These are phyloP conservation scores for Eupithecia subfuscata DNA, from an alignment of 2,888 invertebrate species.

Conservation along the genomic window DNA sequence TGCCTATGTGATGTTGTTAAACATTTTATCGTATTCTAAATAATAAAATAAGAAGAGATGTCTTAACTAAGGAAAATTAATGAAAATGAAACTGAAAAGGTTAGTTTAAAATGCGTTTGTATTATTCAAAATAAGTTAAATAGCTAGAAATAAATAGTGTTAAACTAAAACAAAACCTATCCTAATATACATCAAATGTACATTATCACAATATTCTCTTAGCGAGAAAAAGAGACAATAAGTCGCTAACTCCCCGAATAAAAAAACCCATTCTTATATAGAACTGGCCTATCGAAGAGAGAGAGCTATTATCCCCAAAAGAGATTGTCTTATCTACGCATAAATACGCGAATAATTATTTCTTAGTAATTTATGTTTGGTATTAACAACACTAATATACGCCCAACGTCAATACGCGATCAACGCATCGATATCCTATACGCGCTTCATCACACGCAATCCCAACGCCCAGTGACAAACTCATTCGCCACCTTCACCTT, in stretches of 20 bases:
- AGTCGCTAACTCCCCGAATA: slow-evolving; percentile 71
- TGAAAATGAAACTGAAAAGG: slow-evolving; percentile 55
- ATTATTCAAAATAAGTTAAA: slow-evolving; percentile 60
- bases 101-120: slow-evolving; percentile 66
- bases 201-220: slow-evolving; percentile 55
- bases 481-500: slow-evolving; percentile 65
- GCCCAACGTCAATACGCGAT: slow-evolving; percentile 49
- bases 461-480: slow-evolving; percentile 60
- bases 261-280: slow-evolving; percentile 28
- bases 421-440: slow-evolving; percentile 47
- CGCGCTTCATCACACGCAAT: slow-evolving; percentile 38
- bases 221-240: slow-evolving; percentile 64
- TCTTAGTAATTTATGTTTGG: not conserved
- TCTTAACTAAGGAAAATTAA: slow-evolving; percentile 22
- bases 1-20: not conserved
- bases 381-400: not conserved
- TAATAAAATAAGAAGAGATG: not conserved
- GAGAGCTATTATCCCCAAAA: slow-evolving; percentile 76
- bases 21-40: not conserved
- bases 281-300: slow-evolving; percentile 58
- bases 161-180: slow-evolving; percentile 29
- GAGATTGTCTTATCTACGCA: slow-evolving; percentile 14
- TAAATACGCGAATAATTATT: slow-evolving; percentile 24
- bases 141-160: slow-evolving; percentile 62
- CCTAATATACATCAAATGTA: slow-evolving; percentile 43